Evolutionary conservation across 2,888 invertebrate genomes (phyloP).

Genomic region (Hydraecia micacea): DNA sequence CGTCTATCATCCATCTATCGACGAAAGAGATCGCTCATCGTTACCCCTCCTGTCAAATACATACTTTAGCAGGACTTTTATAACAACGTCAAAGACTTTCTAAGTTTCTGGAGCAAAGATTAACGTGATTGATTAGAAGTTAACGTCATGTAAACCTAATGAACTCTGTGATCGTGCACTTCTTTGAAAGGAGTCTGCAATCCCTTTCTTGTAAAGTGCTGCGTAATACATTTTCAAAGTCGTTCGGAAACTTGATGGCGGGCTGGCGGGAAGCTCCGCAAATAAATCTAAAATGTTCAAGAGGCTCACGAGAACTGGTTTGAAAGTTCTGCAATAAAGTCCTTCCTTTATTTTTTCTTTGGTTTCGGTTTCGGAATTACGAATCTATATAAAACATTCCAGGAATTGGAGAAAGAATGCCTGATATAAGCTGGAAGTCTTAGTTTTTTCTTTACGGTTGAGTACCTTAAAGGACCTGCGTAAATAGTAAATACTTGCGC

Average conservation of each 20-base stretch:
- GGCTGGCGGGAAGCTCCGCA: conserved; percentile 18
- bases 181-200: conserved; percentile 35
- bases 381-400: conserved; percentile 10
- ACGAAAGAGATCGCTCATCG: conserved; percentile 40
- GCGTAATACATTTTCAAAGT: conserved; percentile 43
- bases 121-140: conserved; percentile 63
- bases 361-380: conserved; percentile 9
- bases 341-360: conserved; percentile 42
- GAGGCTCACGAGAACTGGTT: conserved; percentile 43
- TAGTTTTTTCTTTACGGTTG: not conserved
- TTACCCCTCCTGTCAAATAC: conserved; percentile 28
- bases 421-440: conserved; percentile 10
- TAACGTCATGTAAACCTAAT: conserved; percentile 43
- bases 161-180: conserved; percentile 37
- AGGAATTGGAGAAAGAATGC: conserved; percentile 19
- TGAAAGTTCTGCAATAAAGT: conserved; percentile 45
- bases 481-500: not conserved
- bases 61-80: conserved; percentile 25
- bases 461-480: not conserved
- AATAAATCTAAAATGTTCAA: conserved; percentile 50
- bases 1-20: not conserved
- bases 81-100: conserved; percentile 30
- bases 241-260: conserved; percentile 43
- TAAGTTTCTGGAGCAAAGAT: conserved; percentile 60
- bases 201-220: conserved; percentile 31